A percentile compares a stretch with the other conserved stretches of the same genome.
Conservation (phyloP, 2,888 invertebrate species). For the Acrobasis suavella region DNA sequence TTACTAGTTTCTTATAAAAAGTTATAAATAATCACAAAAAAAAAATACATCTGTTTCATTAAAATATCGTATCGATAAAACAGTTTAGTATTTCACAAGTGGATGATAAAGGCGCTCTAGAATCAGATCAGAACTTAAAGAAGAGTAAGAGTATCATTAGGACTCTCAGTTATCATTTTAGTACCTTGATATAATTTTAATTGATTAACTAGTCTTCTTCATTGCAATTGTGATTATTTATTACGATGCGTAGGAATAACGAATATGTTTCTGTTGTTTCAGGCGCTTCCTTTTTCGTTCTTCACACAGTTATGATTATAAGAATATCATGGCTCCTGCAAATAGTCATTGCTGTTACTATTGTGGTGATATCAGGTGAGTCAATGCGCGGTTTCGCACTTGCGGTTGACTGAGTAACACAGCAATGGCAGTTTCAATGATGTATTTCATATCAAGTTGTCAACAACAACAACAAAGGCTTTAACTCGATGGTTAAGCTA, state of each 20-base stretch:
- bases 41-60: no score
- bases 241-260: neutral
- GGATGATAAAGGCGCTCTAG: no score
- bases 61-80: no score
- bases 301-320: conserved; percentile 66
- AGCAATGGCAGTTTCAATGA: conserved; percentile 7
- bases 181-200: no score
- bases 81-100: no score
- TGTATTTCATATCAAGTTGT: neutral
- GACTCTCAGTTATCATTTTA: no score
- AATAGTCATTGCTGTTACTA: conserved; percentile 44
- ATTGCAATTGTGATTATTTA: neutral
- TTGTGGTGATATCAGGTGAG: conserved; percentile 62
- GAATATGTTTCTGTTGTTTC: conserved; percentile 47
- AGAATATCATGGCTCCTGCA: conserved; percentile 70
- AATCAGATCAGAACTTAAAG: no score
- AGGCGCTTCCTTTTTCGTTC: conserved; percentile 50
- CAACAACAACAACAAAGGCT: conserved; percentile 17
- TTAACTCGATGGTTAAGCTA: conserved; percentile 12
- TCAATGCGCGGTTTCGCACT: conserved; percentile 17
- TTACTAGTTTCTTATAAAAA: no score
- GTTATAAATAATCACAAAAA: no score
- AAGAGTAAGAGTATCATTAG: no score
- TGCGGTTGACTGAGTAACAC: conserved; percentile 5
- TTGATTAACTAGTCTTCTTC: no score